Percentiles rank a stretch among this genome's conserved stretches.
Conservation (phyloP, 2,113 vertebrate genomes). For the Chionis minor region DNA sequence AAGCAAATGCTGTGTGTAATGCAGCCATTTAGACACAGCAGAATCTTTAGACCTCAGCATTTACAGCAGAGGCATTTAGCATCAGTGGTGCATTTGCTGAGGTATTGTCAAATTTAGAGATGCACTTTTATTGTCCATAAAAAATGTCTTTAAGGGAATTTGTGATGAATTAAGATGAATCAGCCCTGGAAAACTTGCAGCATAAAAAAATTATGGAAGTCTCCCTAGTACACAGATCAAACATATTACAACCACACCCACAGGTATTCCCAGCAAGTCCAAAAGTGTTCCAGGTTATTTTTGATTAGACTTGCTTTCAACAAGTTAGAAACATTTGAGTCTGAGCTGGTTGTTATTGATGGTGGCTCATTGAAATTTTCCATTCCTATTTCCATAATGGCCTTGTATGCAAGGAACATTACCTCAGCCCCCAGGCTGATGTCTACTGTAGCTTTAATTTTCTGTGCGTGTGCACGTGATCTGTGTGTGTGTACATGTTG, state of each 20-base stretch:
- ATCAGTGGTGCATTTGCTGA: background rate
- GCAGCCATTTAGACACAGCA: background rate
- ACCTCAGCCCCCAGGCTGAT: background rate
- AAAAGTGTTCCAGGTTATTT: constrained; percentile 47
- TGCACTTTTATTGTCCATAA: background rate
- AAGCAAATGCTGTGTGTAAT: background rate
- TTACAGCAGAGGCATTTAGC: background rate
- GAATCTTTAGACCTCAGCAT: background rate
- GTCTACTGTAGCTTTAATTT: background rate
- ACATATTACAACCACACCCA: constrained; percentile 33
- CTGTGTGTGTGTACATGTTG: background rate
- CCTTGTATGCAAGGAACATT: background rate
- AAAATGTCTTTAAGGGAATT: background rate
- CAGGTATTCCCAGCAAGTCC: constrained; percentile 31
- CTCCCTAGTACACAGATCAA: background rate
- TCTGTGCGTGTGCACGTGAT: background rate
- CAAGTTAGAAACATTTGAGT: background rate
- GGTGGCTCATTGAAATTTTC: background rate
- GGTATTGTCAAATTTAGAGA: background rate
- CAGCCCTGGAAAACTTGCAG: background rate
- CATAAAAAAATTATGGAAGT: background rate
- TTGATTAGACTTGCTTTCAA: constrained; percentile 35
- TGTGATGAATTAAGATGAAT: background rate
- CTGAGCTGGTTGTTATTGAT: background rate
- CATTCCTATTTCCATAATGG: background rate